These are phyloP conservation scores for Eulemur rufifrons DNA, from an alignment of 2,113 vertebrate genomes.

Conservation along the genomic window DNA sequence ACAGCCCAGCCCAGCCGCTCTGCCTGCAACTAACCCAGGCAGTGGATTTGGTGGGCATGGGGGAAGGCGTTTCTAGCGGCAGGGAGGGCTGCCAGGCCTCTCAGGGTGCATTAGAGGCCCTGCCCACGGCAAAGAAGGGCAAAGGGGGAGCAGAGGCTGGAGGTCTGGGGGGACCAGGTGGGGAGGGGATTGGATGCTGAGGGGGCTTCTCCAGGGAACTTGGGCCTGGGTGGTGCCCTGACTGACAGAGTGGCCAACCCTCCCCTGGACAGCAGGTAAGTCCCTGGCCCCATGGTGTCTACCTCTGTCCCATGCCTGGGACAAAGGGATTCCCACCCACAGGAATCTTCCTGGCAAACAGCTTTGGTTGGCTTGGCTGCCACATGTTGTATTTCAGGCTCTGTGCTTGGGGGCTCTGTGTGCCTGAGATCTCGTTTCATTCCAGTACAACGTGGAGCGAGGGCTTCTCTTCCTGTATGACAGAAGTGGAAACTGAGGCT, in stretches of 20 bases:
- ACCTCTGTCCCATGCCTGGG: neutral
- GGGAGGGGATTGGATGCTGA: neutral
- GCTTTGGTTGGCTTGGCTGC: neutral
- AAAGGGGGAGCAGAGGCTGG: neutral
- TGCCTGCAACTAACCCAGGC: rapidly evolving
- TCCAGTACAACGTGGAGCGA: rapidly evolving
- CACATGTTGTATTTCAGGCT: neutral
- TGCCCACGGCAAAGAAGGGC: neutral
- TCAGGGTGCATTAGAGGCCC: neutral
- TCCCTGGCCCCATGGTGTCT: neutral
- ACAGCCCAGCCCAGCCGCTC: rapidly evolving
- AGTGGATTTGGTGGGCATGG: neutral
- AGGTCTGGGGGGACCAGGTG: neutral
- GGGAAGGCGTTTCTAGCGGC: neutral
- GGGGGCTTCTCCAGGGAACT: neutral
- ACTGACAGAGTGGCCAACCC: neutral
- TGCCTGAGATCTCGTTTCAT: neutral
- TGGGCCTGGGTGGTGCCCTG: neutral
- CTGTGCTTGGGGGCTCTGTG: neutral
- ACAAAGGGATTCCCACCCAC: neutral
- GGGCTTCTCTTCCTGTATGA: neutral
- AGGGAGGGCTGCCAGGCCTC: neutral
- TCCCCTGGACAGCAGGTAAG: neutral
- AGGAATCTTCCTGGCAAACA: neutral
- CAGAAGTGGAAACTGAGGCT: neutral